These are phyloP conservation scores for Drosophila kohkoa DNA, from an alignment of 1,140 invertebrate genomes.

Conservation along the genomic window DNA sequence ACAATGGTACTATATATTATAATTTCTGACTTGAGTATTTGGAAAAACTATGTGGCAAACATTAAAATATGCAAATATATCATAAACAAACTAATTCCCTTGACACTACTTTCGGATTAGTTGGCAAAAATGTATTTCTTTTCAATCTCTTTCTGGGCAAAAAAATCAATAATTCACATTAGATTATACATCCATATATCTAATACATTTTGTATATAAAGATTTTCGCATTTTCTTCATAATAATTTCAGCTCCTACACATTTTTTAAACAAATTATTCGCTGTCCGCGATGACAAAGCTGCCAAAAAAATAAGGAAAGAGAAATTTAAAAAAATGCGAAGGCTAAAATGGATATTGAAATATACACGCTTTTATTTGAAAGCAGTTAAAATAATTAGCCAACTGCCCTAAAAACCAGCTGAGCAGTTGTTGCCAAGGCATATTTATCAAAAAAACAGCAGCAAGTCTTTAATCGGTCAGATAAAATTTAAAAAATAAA, in stretches of 20 bases:
- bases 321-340: constrained; percentile 37
- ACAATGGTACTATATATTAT: constrained; percentile 5
- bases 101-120: too few relatives aligned
- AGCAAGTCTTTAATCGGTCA: constrained; percentile 13
- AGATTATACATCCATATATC: constrained; percentile 12
- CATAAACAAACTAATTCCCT: constrained; percentile 3
- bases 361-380: constrained; percentile 9
- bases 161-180: not conserved
- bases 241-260: constrained; percentile 29
- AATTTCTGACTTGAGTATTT: constrained; percentile 10
- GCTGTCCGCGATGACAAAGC: constrained; percentile 29
- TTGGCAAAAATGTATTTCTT: not conserved
- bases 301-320: constrained; percentile 35
- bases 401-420: not conserved
- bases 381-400: constrained; percentile 6
- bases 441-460: constrained; percentile 1
- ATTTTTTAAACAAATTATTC: constrained; percentile 46
- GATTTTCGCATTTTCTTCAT: constrained; percentile 15
- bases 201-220: not conserved
- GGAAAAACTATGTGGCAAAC: constrained; percentile 24
- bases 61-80: constrained; percentile 10
- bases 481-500: constrained; percentile 23
- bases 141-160: not conserved
- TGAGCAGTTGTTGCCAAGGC: constrained; percentile 24
- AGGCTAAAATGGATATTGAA: constrained; percentile 31